These are phyloP conservation scores for Formicarius rufipectus DNA, from an alignment of 2,113 vertebrate species.

Conservation along the genomic window DNA sequence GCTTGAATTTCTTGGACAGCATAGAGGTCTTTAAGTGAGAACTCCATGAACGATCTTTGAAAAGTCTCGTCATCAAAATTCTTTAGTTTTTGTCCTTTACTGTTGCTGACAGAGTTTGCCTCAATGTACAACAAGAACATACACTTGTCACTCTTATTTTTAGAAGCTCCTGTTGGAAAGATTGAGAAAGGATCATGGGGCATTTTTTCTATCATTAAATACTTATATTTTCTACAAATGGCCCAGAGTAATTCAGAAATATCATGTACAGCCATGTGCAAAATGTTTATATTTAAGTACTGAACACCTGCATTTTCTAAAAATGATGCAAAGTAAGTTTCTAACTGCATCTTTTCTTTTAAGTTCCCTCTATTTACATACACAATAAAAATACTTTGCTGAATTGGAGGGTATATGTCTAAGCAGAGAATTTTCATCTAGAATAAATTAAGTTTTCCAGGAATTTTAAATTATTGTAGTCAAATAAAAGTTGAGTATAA, in stretches of 20 bases:
- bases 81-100: slow-evolving; percentile 88
- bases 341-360: not conserved
- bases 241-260: not conserved
- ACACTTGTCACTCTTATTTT: slow-evolving; percentile 93
- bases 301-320: not conserved
- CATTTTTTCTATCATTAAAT: not conserved
- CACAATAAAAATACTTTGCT: not conserved
- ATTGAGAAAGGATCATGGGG: not conserved
- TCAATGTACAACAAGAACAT: slow-evolving; percentile 96
- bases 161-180: slow-evolving; percentile 78
- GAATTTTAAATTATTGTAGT: not conserved
- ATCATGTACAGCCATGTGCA: not conserved
- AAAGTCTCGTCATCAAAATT: slow-evolving; percentile 69
- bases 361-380: not conserved
- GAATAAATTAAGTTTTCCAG: not conserved
- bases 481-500: not conserved
- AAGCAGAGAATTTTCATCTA: not conserved
- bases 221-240: not conserved
- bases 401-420: not conserved
- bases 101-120: slow-evolving; percentile 93
- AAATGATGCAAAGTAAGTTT: not conserved
- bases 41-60: slow-evolving; percentile 82
- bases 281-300: not conserved
- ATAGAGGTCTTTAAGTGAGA: slow-evolving; percentile 95
- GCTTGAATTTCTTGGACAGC: slow-evolving; percentile 96